phyloP scores from a whole-genome alignment of 1,140 invertebrate species.

The Bacillus rossius region DNA sequence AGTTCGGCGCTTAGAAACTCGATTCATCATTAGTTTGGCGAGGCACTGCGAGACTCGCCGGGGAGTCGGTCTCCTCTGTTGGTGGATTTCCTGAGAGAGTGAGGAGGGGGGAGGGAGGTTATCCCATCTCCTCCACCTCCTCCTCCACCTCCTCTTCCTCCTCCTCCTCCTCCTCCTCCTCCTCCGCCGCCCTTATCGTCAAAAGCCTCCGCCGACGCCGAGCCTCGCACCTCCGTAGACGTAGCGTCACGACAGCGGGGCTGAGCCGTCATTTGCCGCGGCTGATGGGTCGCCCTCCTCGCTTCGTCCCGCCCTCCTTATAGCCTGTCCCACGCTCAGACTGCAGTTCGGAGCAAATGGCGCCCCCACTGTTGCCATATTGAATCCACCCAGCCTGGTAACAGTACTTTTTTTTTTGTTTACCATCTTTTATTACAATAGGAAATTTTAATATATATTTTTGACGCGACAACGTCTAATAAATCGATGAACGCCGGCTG shows the following conservation, averaged over 20 bases:
- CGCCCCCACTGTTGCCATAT: too few relatives aligned
- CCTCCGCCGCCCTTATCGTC: background rate
- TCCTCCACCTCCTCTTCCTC: too few relatives aligned
- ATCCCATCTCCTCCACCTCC: background rate
- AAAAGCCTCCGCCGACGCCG: background rate
- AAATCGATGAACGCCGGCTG: too few relatives aligned
- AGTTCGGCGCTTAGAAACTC: background rate
- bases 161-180: background rate
- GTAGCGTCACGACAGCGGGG: background rate
- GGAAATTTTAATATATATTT: too few relatives aligned
- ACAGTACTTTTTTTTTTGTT: too few relatives aligned
- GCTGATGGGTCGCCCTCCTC: too few relatives aligned
- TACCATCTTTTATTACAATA: too few relatives aligned
- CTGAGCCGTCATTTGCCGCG: background rate
- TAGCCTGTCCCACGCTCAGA: too few relatives aligned
- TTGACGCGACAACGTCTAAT: too few relatives aligned
- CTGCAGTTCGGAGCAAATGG: too few relatives aligned
- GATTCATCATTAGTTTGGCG: conserved; percentile 13
- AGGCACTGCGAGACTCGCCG: background rate
- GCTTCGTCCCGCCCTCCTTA: background rate
- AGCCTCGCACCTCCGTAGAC: background rate
- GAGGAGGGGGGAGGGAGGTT: too few relatives aligned
- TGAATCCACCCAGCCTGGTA: too few relatives aligned
- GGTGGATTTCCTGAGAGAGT: background rate
- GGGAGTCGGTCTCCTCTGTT: background rate